Conservation (phyloP, 2,113 vertebrate genomes). For the Halichoerus grypus region DNA sequence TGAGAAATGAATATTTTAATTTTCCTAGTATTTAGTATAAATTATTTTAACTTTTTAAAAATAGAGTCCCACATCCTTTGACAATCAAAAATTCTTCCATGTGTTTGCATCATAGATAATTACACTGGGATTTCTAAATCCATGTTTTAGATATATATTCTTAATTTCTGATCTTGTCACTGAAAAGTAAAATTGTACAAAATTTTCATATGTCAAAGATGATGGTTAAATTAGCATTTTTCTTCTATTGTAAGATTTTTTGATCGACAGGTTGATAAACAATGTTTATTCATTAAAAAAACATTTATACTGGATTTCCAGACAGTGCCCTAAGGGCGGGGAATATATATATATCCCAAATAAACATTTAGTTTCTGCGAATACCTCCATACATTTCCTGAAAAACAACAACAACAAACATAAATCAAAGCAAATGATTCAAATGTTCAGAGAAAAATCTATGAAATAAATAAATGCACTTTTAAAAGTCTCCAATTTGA, state of each 20-base stretch:
- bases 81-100: not conserved
- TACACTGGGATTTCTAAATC: not conserved
- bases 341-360: not conserved
- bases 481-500: slow-evolving; percentile 37
- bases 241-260: not conserved
- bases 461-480: slow-evolving; percentile 40
- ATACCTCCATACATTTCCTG: not conserved
- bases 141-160: not conserved
- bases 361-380: slow-evolving; percentile 39
- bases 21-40: not conserved
- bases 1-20: not conserved
- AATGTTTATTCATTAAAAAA: slow-evolving; percentile 66
- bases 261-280: slow-evolving; percentile 55
- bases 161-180: not conserved
- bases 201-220: slow-evolving; percentile 55
- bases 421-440: slow-evolving; percentile 24
- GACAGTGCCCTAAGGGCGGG: not conserved
- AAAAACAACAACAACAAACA: not conserved
- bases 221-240: slow-evolving; percentile 43
- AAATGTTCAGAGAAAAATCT: slow-evolving; percentile 26
- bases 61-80: not conserved
- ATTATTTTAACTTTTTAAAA: not conserved
- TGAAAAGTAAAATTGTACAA: not conserved
- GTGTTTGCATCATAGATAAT: not conserved
- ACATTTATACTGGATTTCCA: slow-evolving; percentile 13